Evolutionary conservation across 2,888 invertebrate species (phyloP).

Genomic region (Drepanosiphum platanoidis): DNA sequence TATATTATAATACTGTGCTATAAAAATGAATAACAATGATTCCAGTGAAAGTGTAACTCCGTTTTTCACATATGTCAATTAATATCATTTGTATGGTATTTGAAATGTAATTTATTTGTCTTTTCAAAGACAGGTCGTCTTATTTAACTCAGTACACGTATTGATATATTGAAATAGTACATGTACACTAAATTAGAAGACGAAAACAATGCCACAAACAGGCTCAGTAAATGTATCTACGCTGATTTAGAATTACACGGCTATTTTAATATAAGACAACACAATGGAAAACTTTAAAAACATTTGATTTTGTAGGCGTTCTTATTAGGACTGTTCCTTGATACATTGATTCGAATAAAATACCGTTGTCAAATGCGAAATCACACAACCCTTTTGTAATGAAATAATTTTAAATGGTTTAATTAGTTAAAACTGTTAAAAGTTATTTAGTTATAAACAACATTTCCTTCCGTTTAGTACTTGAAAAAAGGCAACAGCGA

Average conservation of each 20-base stretch:
- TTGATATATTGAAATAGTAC: conserved; percentile 7
- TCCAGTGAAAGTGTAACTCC: conserved; percentile 57
- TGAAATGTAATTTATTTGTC: conserved; percentile 40
- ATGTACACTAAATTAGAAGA: neutral
- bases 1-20: conserved; percentile 34
- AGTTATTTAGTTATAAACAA: neutral
- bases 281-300: neutral
- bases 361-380: too few species aligned
- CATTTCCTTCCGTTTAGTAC: neutral
- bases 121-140: conserved; percentile 38
- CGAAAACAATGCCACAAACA: conserved; percentile 18
- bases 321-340: neutral
- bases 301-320: neutral
- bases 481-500: neutral
- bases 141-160: conserved; percentile 11
- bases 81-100: conserved; percentile 43
- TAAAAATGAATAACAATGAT: conserved; percentile 57
- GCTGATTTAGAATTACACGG: neutral
- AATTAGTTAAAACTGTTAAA: neutral
- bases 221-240: neutral
- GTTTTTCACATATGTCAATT: conserved; percentile 55
- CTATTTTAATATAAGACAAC: neutral
- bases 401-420: neutral
- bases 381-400: too few species aligned
- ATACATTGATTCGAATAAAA: neutral